Conservation (phyloP, 1,140 invertebrate genomes). For the Oncopeltus fasciatus region DNA sequence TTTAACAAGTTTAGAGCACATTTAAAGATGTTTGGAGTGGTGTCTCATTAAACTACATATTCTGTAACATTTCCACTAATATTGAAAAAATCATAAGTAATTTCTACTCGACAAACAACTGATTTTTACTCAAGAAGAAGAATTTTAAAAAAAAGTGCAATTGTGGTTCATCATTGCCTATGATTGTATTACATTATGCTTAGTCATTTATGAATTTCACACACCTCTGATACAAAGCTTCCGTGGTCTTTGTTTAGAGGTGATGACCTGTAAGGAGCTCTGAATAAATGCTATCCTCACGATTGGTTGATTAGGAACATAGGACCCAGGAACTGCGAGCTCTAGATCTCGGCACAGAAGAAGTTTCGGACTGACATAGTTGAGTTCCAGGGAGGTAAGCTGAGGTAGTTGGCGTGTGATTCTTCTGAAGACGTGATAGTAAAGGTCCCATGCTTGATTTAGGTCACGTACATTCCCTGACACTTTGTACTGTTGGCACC, state of each 20-base stretch:
- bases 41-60: too few relatives aligned
- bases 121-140: too few relatives aligned
- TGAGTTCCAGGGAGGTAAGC: constrained; percentile 73
- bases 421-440: constrained; percentile 92
- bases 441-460: constrained; percentile 96
- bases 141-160: too few relatives aligned
- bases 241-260: constrained; percentile 91
- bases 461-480: constrained; percentile 77
- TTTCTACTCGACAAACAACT: too few relatives aligned
- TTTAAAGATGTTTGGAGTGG: too few relatives aligned
- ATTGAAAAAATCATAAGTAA: too few relatives aligned
- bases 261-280: constrained; percentile 76
- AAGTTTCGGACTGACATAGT: constrained; percentile 89
- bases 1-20: too few relatives aligned
- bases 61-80: too few relatives aligned
- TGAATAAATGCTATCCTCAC: constrained; percentile 82
- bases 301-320: constrained; percentile 72
- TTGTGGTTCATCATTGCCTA: too few relatives aligned
- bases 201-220: too few relatives aligned
- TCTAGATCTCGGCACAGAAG: constrained; percentile 80
- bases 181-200: too few relatives aligned
- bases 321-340: constrained; percentile 88
- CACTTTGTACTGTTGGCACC: constrained; percentile 77
- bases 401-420: constrained; percentile 89
- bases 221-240: constrained; percentile 81